Evolutionary conservation across 2,888 invertebrate genomes (phyloP).

Genomic region (Dysmachus trigonus): DNA sequence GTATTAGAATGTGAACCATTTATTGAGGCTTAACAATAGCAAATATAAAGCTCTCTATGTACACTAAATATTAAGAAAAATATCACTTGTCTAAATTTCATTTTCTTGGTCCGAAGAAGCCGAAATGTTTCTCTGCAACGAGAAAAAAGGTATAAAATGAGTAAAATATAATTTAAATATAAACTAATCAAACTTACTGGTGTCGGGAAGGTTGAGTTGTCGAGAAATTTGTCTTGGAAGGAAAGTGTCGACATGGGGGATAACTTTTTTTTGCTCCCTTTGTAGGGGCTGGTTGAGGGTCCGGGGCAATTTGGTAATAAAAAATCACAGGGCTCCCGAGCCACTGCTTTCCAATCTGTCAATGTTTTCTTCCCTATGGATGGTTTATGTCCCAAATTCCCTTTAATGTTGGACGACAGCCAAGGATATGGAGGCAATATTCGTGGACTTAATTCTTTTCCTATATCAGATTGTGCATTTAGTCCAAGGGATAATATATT

Average conservation of each 20-base stretch:
- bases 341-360: conserved; percentile 51
- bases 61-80: not conserved
- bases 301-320: conserved; percentile 52
- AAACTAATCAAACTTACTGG: conserved; percentile 44
- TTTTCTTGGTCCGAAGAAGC: conserved; percentile 50
- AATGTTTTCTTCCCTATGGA: conserved; percentile 44
- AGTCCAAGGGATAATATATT: conserved; percentile 41
- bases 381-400: conserved; percentile 42
- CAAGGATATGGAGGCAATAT: conserved; percentile 49
- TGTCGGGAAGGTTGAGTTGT: conserved; percentile 40
- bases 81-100: conserved; percentile 43
- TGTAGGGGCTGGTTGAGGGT: conserved; percentile 49
- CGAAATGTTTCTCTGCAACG: conserved; percentile 50
- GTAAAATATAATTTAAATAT: not conserved
- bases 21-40: not conserved
- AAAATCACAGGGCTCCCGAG: conserved; percentile 48
- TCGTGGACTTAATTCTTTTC: conserved; percentile 50
- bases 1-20: not conserved
- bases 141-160: conserved; percentile 16
- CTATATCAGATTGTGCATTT: conserved; percentile 37
- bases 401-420: conserved; percentile 48
- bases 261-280: conserved; percentile 50
- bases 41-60: not conserved
- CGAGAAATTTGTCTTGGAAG: conserved; percentile 43
- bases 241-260: conserved; percentile 50